Conservation (phyloP, 1,140 invertebrate genomes). For the Drosophila pruinosa region DNA sequence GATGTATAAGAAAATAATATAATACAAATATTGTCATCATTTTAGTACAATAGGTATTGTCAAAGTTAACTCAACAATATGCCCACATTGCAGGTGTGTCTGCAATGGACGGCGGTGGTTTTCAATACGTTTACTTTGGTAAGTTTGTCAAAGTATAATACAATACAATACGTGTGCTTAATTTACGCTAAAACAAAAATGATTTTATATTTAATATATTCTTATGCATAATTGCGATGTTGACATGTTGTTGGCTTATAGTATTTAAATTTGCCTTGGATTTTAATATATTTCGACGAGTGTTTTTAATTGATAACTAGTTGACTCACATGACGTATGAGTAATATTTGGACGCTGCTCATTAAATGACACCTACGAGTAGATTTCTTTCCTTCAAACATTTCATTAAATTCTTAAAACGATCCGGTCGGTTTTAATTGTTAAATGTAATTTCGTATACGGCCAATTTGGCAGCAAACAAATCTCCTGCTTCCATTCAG, state of each 20-base stretch:
- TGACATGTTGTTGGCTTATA: neutral
- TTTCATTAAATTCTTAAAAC: conserved; percentile 42
- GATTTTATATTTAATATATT: neutral
- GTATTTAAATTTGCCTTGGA: too few relatives aligned
- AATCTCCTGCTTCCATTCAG: conserved; percentile 49
- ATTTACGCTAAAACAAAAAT: neutral
- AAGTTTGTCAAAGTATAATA: conserved; percentile 21
- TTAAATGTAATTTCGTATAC: conserved; percentile 41
- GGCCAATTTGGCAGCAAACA: conserved; percentile 69
- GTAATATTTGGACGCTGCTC: conserved; percentile 30
- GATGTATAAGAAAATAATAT: conserved; percentile 10
- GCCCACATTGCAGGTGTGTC: conserved; percentile 63
- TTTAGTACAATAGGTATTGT: conserved; percentile 4
- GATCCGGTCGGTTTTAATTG: conserved; percentile 24
- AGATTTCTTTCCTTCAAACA: neutral
- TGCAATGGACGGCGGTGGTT: conserved; percentile 67
- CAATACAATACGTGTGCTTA: conserved; percentile 16
- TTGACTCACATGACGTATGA: conserved; percentile 53
- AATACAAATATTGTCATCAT: conserved; percentile 3
- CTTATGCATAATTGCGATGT: neutral
- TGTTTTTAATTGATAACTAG: neutral
- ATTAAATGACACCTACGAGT: neutral
- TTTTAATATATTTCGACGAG: neutral
- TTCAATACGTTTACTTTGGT: conserved; percentile 68
- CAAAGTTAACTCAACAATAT: conserved; percentile 26